Conservation (phyloP, 1,140 invertebrate species). For the Geopemphigus sp. region DNA sequence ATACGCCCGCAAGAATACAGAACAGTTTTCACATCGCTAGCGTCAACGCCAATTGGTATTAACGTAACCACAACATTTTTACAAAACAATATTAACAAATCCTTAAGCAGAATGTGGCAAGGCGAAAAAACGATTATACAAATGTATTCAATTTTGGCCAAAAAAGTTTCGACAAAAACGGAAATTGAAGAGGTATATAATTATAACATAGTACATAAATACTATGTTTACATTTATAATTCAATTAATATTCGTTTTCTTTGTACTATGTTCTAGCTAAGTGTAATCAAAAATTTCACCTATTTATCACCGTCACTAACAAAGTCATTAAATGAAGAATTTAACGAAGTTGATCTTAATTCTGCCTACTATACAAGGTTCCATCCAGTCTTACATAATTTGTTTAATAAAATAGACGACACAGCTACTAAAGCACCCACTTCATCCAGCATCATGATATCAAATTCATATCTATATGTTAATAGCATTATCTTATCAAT, state of each 20-base stretch:
- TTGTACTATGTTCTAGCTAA: constrained; percentile 12
- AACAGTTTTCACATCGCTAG: constrained; percentile 1
- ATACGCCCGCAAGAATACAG: constrained; percentile 19
- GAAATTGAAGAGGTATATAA: constrained; percentile 39
- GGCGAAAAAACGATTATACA: neutral
- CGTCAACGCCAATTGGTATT: constrained; percentile 32
- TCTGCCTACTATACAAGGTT: neutral
- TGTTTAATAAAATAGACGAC: neutral
- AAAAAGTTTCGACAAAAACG: neutral
- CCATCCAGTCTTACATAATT: neutral
- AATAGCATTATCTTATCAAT: constrained; percentile 1
- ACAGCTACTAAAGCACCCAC: neutral
- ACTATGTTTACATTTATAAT: neutral
- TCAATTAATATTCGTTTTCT: neutral
- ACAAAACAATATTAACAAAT: constrained; percentile 8
- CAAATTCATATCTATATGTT: neutral
- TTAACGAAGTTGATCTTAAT: constrained; percentile 15
- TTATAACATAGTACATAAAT: neutral
- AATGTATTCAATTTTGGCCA: constrained; percentile 9
- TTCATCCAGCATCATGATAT: neutral
- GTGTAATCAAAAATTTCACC: neutral
- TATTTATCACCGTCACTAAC: constrained; percentile 16
- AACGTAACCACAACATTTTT: constrained; percentile 10
- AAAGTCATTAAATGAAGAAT: constrained; percentile 16
- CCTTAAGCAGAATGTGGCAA: neutral